phyloP scores from a whole-genome alignment of 2,888 invertebrate species.

The Idaea aversata region DNA sequence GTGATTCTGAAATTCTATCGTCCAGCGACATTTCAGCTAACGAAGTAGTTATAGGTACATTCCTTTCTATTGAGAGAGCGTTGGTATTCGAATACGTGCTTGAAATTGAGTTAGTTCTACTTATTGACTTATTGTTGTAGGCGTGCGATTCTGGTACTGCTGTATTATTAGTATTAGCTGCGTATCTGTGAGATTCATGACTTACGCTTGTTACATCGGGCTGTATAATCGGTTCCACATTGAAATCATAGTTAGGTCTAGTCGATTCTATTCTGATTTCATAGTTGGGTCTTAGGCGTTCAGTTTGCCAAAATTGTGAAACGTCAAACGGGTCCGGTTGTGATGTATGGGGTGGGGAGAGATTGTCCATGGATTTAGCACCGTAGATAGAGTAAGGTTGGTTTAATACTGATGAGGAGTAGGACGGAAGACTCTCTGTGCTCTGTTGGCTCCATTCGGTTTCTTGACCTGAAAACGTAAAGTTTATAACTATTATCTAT shows the following conservation, averaged over 20 bases:
- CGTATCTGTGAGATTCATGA: conserved; percentile 58
- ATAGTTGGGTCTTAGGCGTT: conserved; percentile 35
- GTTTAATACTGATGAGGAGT: conserved; percentile 37
- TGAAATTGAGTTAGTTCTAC: conserved; percentile 39
- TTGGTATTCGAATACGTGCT: conserved; percentile 45
- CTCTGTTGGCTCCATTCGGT: conserved; percentile 64
- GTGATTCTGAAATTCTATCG: conserved; percentile 71
- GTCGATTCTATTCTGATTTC: conserved; percentile 7
- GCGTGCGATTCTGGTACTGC: conserved; percentile 32
- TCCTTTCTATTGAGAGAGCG: conserved; percentile 46
- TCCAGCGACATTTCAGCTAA: conserved; percentile 67
- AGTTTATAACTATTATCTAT: conserved; percentile 8
- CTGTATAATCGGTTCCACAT: conserved; percentile 3
- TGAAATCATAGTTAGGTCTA: conserved; percentile 17
- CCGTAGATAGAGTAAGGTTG: conserved; percentile 53
- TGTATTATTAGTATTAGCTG: conserved; percentile 32
- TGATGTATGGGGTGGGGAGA: conserved; percentile 32
- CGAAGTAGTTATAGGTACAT: conserved; percentile 34
- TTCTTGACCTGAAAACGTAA: conserved; percentile 49
- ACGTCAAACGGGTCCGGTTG: conserved; percentile 66
- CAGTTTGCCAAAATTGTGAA: conserved; percentile 56
- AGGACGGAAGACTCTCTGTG: conserved; percentile 63
- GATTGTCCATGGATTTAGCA: conserved; percentile 67
- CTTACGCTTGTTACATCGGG: conserved; percentile 17
- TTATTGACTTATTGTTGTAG: conserved; percentile 51